Conservation (phyloP, 2,888 invertebrate species). For the Cephus spinipes region DNA sequence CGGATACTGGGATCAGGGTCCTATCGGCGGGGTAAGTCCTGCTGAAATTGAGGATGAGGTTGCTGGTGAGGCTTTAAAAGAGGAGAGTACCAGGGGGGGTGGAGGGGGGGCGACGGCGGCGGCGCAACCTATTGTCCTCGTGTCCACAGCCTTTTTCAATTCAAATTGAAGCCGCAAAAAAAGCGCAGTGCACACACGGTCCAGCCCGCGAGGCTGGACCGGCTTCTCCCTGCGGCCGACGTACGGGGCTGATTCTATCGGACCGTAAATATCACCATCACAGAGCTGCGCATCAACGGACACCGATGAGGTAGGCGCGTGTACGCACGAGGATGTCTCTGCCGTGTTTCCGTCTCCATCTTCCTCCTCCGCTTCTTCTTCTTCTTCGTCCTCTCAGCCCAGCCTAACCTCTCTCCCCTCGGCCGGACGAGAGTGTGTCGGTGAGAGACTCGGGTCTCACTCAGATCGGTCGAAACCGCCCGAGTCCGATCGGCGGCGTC, state of each 20-base stretch:
- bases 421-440: background rate
- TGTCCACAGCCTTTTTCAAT: constrained; percentile 65
- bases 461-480: background rate
- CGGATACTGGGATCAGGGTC: background rate
- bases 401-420: constrained; percentile 10
- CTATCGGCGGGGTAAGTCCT: background rate
- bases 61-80: constrained; percentile 13
- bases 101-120: constrained; percentile 33
- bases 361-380: background rate
- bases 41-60: constrained; percentile 27
- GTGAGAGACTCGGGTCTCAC: background rate
- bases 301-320: constrained; percentile 1
- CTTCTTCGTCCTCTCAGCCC: background rate
- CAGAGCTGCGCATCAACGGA: constrained; percentile 33
- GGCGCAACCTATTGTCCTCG: constrained; percentile 63
- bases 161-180: constrained; percentile 64
- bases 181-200: constrained; percentile 54
- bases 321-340: constrained; percentile 11
- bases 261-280: constrained; percentile 64
- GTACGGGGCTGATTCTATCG: constrained; percentile 62
- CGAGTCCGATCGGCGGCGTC: background rate
- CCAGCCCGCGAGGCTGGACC: constrained; percentile 44
- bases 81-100: constrained; percentile 6
- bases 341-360: constrained; percentile 12
- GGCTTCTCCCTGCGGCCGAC: constrained; percentile 38